Evolutionary conservation across 2,113 vertebrate species (phyloP).

Genomic region (Dasyurus viverrinus): DNA sequence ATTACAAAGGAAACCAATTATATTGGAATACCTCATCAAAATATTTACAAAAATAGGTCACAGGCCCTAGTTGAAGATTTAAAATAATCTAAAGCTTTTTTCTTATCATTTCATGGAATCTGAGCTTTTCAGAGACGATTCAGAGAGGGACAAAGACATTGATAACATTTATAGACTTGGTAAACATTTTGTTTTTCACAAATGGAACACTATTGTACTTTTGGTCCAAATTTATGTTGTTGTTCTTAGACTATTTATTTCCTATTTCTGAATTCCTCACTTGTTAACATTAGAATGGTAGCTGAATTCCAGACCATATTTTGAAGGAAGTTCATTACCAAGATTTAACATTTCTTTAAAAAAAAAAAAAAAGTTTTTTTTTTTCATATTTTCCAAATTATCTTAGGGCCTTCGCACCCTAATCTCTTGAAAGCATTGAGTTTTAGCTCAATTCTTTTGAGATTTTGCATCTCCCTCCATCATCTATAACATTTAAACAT

Average conservation of each 20-base stretch:
- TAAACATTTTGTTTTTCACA: neutral
- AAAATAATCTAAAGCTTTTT: neutral
- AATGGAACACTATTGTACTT: neutral
- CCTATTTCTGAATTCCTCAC: neutral
- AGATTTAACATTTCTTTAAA: neutral
- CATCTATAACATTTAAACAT: neutral
- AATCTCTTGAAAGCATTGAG: neutral
- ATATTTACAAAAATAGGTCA: neutral
- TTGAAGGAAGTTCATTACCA: neutral
- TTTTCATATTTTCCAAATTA: neutral
- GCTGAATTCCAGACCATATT: neutral
- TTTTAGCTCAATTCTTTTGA: neutral
- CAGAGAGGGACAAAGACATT: neutral
- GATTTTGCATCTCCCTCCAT: neutral
- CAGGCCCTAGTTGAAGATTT: neutral
- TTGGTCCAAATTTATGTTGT: neutral
- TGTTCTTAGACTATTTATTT: neutral
- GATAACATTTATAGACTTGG: neutral
- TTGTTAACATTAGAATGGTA: neutral
- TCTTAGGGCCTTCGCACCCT: neutral
- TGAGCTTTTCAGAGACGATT: neutral
- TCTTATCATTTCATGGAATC: neutral
- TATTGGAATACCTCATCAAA: neutral
- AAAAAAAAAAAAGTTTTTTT: neutral
- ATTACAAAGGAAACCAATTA: neutral